phyloP scores from a whole-genome alignment of 1,140 invertebrate genomes.

The Nasonia vitripennis region DNA sequence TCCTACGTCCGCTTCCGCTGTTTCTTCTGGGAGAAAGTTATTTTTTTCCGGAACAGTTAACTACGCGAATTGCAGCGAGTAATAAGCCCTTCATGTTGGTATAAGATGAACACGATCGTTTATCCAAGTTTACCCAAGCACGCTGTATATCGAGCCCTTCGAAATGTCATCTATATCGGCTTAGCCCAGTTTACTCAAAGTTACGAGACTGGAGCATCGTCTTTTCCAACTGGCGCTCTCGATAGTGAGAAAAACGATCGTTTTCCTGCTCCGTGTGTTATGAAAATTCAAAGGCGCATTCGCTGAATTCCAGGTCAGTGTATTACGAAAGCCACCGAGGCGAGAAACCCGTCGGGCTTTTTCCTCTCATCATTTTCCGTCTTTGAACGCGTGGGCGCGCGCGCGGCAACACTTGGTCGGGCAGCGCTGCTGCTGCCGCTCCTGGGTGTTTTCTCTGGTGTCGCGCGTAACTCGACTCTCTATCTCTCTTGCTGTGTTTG shows the following conservation, averaged over 20 bases:
- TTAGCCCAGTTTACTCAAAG: too few species aligned
- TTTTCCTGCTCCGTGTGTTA: not conserved
- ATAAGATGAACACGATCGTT: too few species aligned
- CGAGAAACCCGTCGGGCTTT: not conserved
- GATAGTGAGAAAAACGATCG: not conserved
- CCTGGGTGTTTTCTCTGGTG: not conserved
- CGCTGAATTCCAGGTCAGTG: not conserved
- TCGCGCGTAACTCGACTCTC: not conserved
- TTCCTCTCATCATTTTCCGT: not conserved
- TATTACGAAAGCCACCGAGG: not conserved
- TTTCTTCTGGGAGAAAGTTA: not conserved
- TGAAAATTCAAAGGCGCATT: constrained; percentile 21
- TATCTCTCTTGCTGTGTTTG: not conserved
- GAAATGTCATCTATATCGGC: too few species aligned
- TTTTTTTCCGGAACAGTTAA: not conserved
- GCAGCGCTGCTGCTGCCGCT: not conserved
- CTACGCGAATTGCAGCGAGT: too few species aligned
- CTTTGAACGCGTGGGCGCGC: not conserved
- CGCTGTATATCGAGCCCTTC: too few species aligned
- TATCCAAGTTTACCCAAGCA: too few species aligned
- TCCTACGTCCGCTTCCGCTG: not conserved
- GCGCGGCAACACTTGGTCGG: constrained; percentile 5
- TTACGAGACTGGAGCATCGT: too few species aligned
- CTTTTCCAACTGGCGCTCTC: too few species aligned
- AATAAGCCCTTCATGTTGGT: too few species aligned